Base-by-base conservation (phyloP, 1,140 invertebrate species). In the Zaprionus capensis region DNA sequence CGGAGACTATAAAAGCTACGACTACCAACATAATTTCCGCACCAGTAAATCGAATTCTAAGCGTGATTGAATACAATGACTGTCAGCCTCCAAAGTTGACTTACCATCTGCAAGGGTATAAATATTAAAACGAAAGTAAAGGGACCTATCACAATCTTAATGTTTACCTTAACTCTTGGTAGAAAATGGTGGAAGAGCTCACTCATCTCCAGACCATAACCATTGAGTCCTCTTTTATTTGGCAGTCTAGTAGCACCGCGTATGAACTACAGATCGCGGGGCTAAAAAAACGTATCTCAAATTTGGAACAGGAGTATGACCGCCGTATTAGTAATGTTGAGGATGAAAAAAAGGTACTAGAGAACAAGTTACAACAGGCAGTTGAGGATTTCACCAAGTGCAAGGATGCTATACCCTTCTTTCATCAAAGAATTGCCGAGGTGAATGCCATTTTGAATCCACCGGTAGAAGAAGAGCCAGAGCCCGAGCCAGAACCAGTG, bases 341-440 rank as follows among this genome's bases (percentile, higher is more conserved):
- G 20, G 22, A 51, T 24, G 46, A 51, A 24, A 12, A 51, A 12
- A 51, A 24, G 5, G 11, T 24, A 14, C 2, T 11, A 9, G 20
- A 46, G 11, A 51, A 51, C 46, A 51, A 22, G 20, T 24, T 51
- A 20, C 9, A 14, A 9, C 17, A 51, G 46, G 46, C 46, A 24
- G 0, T 51, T 22, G 46, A 51, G 3, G 46, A 51, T 24, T 24
- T 14, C 9, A 24, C 5, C 4, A 24, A 12, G 11, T 51, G 22
- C n/a, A 22, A 24, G 12, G 12, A 24, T 3, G 20, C 20, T 5
- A 51, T 51, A 51, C 46, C 46, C 4, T 51, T 12, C 11, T 51
- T 51, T 22, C 46, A 51, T 51, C 9, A 12, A 9, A 51, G 46
- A 51, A 51, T 51, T 51, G 46, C 46, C 20, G 46, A 51, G 11